Conservation (phyloP, 2,888 invertebrate species). For the Polydrusus tereticollis region DNA sequence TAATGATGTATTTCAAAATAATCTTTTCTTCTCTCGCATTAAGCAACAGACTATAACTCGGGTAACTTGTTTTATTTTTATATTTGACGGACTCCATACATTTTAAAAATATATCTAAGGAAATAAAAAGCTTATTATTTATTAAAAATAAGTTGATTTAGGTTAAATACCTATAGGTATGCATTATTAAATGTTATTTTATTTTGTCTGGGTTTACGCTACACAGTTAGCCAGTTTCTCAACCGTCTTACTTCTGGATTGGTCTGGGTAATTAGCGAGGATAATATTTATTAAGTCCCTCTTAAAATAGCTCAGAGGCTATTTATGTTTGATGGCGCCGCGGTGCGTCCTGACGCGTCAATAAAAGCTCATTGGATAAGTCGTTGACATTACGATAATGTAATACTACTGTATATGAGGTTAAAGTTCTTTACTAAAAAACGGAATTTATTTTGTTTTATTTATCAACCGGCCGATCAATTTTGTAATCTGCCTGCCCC, state of each 20-base stretch:
- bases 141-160: too few species aligned
- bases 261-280: conserved; percentile 33
- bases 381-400: conserved; percentile 27
- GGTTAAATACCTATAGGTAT: too few species aligned
- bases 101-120: too few species aligned
- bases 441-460: background rate
- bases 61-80: too few species aligned
- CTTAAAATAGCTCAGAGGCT: conserved; percentile 27
- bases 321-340: conserved; percentile 20
- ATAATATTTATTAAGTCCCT: conserved; percentile 29
- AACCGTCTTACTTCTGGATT: conserved; percentile 18
- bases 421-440: background rate
- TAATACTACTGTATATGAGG: conserved; percentile 1
- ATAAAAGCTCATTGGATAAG: conserved; percentile 6
- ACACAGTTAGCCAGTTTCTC: background rate
- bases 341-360: background rate
- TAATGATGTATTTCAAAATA: too few species aligned
- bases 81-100: too few species aligned
- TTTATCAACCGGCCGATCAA: too few species aligned
- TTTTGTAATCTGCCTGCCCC: too few species aligned
- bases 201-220: background rate
- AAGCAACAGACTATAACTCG: too few species aligned
- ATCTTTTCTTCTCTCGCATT: too few species aligned
- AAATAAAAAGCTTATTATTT: too few species aligned
- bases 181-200: too few species aligned